Conservation (phyloP, 2,113 vertebrate genomes). For the Cryptoleucopteryx plumbea region DNA sequence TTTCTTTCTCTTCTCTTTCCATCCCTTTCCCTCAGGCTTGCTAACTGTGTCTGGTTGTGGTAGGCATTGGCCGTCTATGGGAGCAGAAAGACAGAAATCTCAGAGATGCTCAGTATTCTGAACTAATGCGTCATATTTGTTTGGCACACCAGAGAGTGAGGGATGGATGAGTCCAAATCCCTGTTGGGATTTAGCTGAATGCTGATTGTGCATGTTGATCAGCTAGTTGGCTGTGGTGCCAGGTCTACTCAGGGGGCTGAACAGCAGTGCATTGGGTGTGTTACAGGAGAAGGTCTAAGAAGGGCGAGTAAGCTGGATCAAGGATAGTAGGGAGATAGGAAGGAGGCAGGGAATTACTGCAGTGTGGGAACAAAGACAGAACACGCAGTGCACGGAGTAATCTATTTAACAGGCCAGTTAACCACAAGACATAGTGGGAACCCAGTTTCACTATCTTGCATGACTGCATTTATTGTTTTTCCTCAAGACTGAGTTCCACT, state of each 20-base stretch:
- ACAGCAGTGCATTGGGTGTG: neutral
- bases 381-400: neutral
- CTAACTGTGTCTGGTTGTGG: neutral
- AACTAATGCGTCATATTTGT: neutral
- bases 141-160: neutral
- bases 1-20: neutral
- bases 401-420: neutral
- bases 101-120: neutral
- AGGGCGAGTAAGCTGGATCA: neutral
- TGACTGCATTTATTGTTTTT: neutral
- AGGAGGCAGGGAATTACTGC: neutral
- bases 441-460: neutral
- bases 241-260: neutral
- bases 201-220: accelerated
- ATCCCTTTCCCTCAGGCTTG: neutral
- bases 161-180: neutral
- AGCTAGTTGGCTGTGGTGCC: neutral
- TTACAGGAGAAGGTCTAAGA: neutral
- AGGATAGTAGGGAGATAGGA: neutral
- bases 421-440: neutral
- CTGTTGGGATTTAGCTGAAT: neutral
- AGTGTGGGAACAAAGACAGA: neutral
- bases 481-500: neutral
- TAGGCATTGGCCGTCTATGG: neutral
- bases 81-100: neutral